phyloP scores from a whole-genome alignment of 2,797 vertebrate species.

The Lemur catta region DNA sequence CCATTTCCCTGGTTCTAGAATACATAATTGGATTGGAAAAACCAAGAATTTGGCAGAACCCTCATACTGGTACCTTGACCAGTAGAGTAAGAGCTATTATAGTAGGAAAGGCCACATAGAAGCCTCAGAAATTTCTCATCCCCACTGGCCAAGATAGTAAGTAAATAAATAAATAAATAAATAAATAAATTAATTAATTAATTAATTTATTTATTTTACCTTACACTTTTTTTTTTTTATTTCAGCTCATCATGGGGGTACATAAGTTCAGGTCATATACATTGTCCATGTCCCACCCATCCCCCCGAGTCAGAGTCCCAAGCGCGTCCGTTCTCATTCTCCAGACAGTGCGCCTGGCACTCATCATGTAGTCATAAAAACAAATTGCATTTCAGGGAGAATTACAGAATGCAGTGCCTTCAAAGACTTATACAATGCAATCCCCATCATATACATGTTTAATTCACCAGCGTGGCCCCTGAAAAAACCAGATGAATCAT shows the following conservation, averaged over 20 bases:
- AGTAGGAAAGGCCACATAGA: neutral
- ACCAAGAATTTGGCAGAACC: neutral
- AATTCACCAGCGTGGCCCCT: neutral
- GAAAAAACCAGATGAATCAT: neutral
- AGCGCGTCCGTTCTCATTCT: no score
- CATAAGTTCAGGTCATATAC: no score
- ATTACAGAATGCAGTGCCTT: neutral
- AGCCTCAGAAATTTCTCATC: neutral
- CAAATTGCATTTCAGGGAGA: neutral
- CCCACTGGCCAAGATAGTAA: neutral
- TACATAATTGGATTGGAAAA: neutral
- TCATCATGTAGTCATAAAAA: no score
- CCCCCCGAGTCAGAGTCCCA: no score
- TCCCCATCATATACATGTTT: neutral
- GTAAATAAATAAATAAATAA: neutral
- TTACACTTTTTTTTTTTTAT: no score
- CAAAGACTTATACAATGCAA: neutral
- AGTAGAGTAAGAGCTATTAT: neutral
- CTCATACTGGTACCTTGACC: neutral
- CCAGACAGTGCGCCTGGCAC: no score
- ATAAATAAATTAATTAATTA: no score
- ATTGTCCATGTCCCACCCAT: no score
- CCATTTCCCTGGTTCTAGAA: conserved; percentile 3
- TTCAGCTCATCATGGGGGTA: no score
- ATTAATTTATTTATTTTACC: no score